Evolutionary conservation across 2,113 vertebrate species (phyloP), one percentile per base, ranked within the genome.

Genomic region (Saguinus imperator): DNA sequence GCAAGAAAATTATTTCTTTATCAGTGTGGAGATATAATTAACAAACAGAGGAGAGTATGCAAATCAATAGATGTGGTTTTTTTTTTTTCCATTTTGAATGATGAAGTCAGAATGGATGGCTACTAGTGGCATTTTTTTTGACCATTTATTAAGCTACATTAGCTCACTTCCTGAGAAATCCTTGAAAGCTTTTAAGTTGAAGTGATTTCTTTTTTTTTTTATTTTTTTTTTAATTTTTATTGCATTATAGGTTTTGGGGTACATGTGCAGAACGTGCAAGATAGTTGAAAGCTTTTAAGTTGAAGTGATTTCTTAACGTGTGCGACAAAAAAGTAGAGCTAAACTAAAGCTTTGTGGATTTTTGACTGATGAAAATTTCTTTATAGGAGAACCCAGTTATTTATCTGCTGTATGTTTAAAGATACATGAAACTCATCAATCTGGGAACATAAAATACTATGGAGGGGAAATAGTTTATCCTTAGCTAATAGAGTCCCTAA

Each of bases 281-380:
- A n/a, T n/a, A n/a, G n/a, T 25, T 79, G 52, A 32, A 92, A 89
- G 18, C 8, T 29, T 88, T 92, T 58, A 75, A 52, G 68, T 68
- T 82, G 25, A 93, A 18, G 25, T n/a, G 57, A 50, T 58, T 75
- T 73, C n/a, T 84, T 85, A 94, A 61, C 17, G 72, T 77, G 35
- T 72, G 1, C 2, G 21, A n/a, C 70, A n/a, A 90, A 29, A 43
- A 92, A 80, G n/a, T 79, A 61, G 45, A 82, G 20, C 17, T 76
- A 80, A 94, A 89, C 40, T 75, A 93, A 89, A 70, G 11, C 37
- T 93, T 20, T 93, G 37, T 35, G 40, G 25, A 61, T 61, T 90
- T 97, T 91, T 93, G 25, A 72, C 8, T 82, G n/a, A 75, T 77
- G 45, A 35, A 84, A 84, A 48, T 90, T 61, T 85, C 11, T 70